These are phyloP conservation scores for Nyctibius grandis DNA, from an alignment of 2,797 vertebrate species.

Conservation along the genomic window DNA sequence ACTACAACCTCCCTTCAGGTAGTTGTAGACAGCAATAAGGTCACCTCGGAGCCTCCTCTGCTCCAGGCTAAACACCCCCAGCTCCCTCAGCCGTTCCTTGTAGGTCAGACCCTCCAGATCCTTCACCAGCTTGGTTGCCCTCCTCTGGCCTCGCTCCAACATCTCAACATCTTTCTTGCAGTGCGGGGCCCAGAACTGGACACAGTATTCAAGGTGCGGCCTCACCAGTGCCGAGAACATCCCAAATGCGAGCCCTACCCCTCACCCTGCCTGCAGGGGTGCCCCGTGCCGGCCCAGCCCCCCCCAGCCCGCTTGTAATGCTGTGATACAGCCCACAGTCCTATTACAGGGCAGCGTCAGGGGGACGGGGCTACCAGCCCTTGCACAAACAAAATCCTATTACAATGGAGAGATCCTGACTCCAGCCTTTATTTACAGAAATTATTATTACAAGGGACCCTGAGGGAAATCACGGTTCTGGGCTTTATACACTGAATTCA, in stretches of 20 bases:
- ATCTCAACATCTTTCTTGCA: too few species aligned
- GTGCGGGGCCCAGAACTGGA: too few species aligned
- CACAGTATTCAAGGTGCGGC: too few species aligned
- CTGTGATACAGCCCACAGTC: not conserved
- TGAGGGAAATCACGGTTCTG: constrained; percentile 54
- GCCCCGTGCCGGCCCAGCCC: not conserved
- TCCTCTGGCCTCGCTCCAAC: too few species aligned
- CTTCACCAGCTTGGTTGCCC: too few species aligned
- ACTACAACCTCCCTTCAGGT: too few species aligned
- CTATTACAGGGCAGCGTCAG: not conserved
- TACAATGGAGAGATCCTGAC: constrained; percentile 32
- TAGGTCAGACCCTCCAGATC: too few species aligned
- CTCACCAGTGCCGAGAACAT: too few species aligned
- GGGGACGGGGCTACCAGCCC: not conserved
- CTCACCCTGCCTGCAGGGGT: not conserved
- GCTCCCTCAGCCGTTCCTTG: too few species aligned
- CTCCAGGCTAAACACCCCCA: too few species aligned
- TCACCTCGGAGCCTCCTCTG: too few species aligned
- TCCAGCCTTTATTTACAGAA: constrained; percentile 66
- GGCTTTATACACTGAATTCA: constrained; percentile 35
- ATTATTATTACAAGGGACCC: constrained; percentile 60
- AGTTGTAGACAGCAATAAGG: too few species aligned
- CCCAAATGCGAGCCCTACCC: not conserved
- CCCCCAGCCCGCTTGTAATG: not conserved
- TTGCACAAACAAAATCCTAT: constrained; percentile 57